These are phyloP conservation scores for Myripristis murdjan DNA, from an alignment of 2,797 vertebrate genomes.

Conservation along the genomic window DNA sequence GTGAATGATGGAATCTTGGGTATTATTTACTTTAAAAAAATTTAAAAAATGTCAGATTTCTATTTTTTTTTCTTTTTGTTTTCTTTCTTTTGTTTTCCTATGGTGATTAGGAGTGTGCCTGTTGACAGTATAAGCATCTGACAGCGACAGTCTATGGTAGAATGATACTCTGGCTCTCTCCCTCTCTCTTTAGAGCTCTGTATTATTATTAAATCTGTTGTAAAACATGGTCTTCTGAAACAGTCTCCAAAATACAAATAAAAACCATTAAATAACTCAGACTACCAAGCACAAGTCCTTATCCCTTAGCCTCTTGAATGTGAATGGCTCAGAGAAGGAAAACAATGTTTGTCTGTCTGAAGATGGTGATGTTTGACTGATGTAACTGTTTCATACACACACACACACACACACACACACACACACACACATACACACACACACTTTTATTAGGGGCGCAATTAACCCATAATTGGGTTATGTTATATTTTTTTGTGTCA, in stretches of 20 bases:
- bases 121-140: conserved; percentile 86
- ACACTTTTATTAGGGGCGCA: too few relatives aligned
- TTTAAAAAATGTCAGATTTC: conserved; percentile 76
- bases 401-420: too few relatives aligned
- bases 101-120: conserved; percentile 95
- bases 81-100: conserved; percentile 78
- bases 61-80: conserved; percentile 55
- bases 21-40: conserved; percentile 80
- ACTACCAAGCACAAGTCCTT: conserved; percentile 86
- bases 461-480: too few relatives aligned
- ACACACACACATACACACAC: too few relatives aligned
- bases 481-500: too few relatives aligned
- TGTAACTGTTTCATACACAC: neutral
- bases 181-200: conserved; percentile 95
- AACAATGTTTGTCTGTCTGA: conserved; percentile 54
- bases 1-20: conserved; percentile 84
- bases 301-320: conserved; percentile 90
- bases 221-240: conserved; percentile 91
- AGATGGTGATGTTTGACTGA: conserved; percentile 50
- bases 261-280: conserved; percentile 82
- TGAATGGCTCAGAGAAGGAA: conserved; percentile 68
- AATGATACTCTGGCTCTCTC: conserved; percentile 88
- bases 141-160: conserved; percentile 86
- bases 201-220: conserved; percentile 96
- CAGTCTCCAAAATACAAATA: conserved; percentile 83